Evolutionary conservation across 2,113 vertebrate species (phyloP), one percentile per base, ranked within the genome.

Genomic region (Ondatra zibethicus): DNA sequence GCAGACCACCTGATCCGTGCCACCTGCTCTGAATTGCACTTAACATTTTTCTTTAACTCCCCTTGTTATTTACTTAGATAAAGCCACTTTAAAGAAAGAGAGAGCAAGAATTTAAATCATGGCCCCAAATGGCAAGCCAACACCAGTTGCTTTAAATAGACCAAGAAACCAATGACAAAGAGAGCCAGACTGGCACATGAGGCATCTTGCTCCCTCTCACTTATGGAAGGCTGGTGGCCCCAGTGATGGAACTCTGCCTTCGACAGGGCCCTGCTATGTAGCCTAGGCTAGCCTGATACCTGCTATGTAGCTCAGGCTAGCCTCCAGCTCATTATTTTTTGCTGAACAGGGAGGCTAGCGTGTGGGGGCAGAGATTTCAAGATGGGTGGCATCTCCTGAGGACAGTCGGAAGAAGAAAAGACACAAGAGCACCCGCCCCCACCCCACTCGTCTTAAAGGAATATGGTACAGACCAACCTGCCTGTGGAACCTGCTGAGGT

Each of bases 31-130:
- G 0, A 27, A 2, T 17, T 0, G 7, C 1, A 63, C 81, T 90
- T 80, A 81, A 84, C 95, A 80, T 92, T 95, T 95, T 84, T 82
- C 92, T 93, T 93, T 82, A 93, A 89, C 80, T 80, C 16, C 5
- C 63, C 75, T 92, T 52, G 4, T 47, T 95, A 93, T 97, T 93
- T 78, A 96, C 96, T 97, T 89, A 97, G 89, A 97, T 94, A 88
- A 97, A 95, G 81, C 81, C 88, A 72, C 42, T 95, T 88, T 36
- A 70, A 84, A 75, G 90, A 66, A 42, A 80, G 66, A 68, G 81
- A 65, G 82, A 42, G 66, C 33, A 76, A 65, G 87, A 92, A 93
- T 97, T 91, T 96, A 97, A 97, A 91, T 96, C 88, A 78, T 81
- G 3, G 91, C 76, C 84, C 92, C 94, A 95, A 96, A 97, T 88